A percentile compares a stretch with the other conserved stretches of the same genome.
phyloP scores from a whole-genome alignment of 1,140 invertebrate species.

The Goniozus legneri region DNA sequence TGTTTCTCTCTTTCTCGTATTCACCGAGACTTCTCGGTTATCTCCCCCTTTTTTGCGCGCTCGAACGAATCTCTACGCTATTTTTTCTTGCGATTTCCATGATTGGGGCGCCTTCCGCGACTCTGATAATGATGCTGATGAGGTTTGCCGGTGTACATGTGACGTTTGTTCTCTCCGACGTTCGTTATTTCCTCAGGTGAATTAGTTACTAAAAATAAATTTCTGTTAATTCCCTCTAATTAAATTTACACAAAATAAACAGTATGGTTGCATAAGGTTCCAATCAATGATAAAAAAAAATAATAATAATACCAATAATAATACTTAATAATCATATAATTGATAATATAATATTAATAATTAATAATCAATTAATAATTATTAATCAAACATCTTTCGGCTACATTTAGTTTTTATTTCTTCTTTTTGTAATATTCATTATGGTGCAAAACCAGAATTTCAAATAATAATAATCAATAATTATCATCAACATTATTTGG shows the following conservation, averaged over 20 bases:
- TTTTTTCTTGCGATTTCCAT: slow-evolving; percentile 37
- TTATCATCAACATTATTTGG: no score
- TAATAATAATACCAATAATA: no score
- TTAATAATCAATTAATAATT: no score
- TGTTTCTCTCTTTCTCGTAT: not conserved
- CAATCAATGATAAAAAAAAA: not conserved
- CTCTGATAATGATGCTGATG: slow-evolving; percentile 12
- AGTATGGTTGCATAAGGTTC: not conserved
- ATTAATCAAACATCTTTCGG: no score
- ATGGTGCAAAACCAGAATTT: no score
- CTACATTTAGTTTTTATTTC: no score
- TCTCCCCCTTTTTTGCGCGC: not conserved
- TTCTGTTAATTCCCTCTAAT: no score
- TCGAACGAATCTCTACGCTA: slow-evolving; percentile 8
- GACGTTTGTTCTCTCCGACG: slow-evolving; percentile 5
- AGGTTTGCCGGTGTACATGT: slow-evolving; percentile 14
- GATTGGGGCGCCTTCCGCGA: slow-evolving; percentile 23
- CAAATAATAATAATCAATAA: no score
- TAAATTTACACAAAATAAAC: not conserved
- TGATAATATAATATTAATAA: no score
- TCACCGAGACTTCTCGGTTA: not conserved
- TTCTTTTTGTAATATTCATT: no score
- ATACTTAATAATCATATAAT: no score
- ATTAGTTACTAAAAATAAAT: no score
- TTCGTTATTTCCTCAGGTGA: not conserved